These are phyloP conservation scores for Mamestra configurata DNA, from an alignment of 1,140 invertebrate species.

Conservation along the genomic window DNA sequence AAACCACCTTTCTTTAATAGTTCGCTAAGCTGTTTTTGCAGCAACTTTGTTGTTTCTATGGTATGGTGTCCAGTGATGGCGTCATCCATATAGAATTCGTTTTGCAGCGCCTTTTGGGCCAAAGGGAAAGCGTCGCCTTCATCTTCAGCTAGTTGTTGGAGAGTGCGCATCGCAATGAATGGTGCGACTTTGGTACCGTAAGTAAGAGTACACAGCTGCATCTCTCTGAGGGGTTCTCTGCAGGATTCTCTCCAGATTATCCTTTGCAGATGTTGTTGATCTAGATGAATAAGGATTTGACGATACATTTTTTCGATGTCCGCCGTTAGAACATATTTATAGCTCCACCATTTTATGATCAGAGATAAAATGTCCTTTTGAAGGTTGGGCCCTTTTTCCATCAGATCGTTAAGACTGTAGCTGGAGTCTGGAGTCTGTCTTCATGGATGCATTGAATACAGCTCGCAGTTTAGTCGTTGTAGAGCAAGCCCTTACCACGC, in stretches of 20 bases:
- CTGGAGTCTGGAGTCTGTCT: constrained; percentile 6
- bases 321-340: constrained; percentile 32
- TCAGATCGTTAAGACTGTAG: background rate
- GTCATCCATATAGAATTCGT: constrained; percentile 76
- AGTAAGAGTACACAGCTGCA: constrained; percentile 4
- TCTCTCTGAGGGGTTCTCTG: background rate
- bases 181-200: no score
- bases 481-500: background rate
- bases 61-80: constrained; percentile 61
- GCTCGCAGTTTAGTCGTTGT: background rate
- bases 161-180: constrained; percentile 28
- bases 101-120: constrained; percentile 59
- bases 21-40: constrained; percentile 59
- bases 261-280: constrained; percentile 32
- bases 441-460: background rate
- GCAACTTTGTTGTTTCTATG: constrained; percentile 56
- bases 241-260: constrained; percentile 24
- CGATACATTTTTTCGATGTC: constrained; percentile 48
- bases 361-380: constrained; percentile 40
- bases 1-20: constrained; percentile 57
- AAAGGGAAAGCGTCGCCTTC: constrained; percentile 61
- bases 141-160: constrained; percentile 61
- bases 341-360: constrained; percentile 30
- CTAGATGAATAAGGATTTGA: background rate
- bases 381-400: constrained; percentile 43